Evolutionary conservation across 2,888 invertebrate species (phyloP), one percentile per base, ranked within the genome.

Genomic region (Pristionchus japonicus): DNA sequence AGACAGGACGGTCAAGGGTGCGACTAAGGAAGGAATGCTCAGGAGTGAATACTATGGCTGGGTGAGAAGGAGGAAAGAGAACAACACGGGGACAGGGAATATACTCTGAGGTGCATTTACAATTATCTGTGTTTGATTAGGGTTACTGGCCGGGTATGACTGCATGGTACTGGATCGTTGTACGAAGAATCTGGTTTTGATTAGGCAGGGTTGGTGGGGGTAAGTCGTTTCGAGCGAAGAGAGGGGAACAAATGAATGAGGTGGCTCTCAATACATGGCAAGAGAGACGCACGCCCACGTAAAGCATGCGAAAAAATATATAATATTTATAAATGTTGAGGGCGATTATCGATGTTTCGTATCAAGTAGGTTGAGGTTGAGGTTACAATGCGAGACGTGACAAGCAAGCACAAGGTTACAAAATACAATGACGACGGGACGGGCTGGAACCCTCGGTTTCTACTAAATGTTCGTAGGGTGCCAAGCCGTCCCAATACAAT

Each of bases 261-360:
- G 77, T 77, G 77, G 40, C 77, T 77, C 77, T 77, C 77, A 77
- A 40, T 77, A 40, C 23, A 77, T 77, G 77, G 77, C 77, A 77
- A 77, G 77, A 77, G 77, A 77, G 77, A 17, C 77, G 34, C 77
- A 77, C 77, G 31, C 77, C 40, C 43, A 47, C n/a, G n/a, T 40
- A 43, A n/a, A 43, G 43, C n/a, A 70, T 70, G 37, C 43, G 37
- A 34, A 37, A 37, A 37, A 43, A 37, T 34, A 67, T 27, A n/a
- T 37, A 57, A 57, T 57, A 57, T 20, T 52, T 20, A 52, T 64
- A 64, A 7, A 67, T 31, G 31, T 11, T 2, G 3, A 57, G 61
- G 9, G 61, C 13, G 67, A 67, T 67, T 31, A 40, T 77, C 77
- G 77, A 77, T 77, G 77, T 40, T 23, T 40, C 3, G n/a, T n/a